Evolutionary conservation across 30 jellyfish, hydroid and myxozoan genomes (phyloP).

Genomic region (Aurelia coerulea): DNA sequence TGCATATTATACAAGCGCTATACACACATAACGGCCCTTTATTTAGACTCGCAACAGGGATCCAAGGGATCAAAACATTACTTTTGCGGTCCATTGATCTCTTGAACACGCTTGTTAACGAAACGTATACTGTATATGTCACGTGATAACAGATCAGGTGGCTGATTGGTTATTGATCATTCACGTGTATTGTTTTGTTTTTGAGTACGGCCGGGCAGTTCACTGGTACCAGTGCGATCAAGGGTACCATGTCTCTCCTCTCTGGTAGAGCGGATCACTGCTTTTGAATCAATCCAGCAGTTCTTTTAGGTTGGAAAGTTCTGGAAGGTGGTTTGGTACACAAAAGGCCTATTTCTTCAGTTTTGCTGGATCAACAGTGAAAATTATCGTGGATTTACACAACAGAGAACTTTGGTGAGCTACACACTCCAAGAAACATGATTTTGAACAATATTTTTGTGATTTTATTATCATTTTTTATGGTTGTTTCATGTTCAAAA

Average conservation of each 20-base stretch:
- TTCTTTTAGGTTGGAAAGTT: not conserved
- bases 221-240: slow-evolving; percentile 80
- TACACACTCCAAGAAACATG: too few relatives aligned
- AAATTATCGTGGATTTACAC: too few relatives aligned
- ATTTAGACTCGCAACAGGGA: too few relatives aligned
- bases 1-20: too few relatives aligned
- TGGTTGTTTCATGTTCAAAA: slow-evolving; percentile 24
- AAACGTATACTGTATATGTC: not conserved
- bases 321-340: too few relatives aligned
- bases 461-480: not conserved
- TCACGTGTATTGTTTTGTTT: slow-evolving; percentile 28
- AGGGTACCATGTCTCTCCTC: slow-evolving; percentile 44
- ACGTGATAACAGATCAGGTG: slow-evolving; percentile 13
- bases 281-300: too few relatives aligned
- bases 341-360: too few relatives aligned
- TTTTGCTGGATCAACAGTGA: too few relatives aligned
- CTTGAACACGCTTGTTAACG: slow-evolving; percentile 34
- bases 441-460: not conserved
- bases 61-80: not conserved
- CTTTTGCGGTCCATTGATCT: slow-evolving; percentile 60
- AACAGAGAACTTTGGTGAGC: too few relatives aligned
- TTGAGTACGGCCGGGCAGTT: slow-evolving; percentile 10
- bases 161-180: slow-evolving; percentile 25
- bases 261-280: slow-evolving; percentile 54
- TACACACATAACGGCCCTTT: too few relatives aligned